A percentile compares a stretch with the other conserved stretches of the same genome.
Conservation (phyloP, 1,140 invertebrate species). For the Contarinia nasturtii region DNA sequence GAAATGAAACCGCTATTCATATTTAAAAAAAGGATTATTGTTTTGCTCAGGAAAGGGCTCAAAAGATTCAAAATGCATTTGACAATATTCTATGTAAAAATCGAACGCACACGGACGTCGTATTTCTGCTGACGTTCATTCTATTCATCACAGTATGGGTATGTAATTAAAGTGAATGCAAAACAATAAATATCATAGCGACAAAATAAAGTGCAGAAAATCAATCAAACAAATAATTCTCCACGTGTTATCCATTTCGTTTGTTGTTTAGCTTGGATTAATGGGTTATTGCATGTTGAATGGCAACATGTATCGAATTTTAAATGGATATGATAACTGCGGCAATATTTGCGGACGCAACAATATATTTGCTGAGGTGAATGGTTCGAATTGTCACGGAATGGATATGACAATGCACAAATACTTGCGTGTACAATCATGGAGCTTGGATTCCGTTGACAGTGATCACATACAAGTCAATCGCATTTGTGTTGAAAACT, state of each 20-base stretch:
- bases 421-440: conserved; percentile 18
- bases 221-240: not conserved
- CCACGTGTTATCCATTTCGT: conserved; percentile 9
- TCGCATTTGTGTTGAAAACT: conserved; percentile 28
- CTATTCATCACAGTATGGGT: conserved; percentile 32
- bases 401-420: conserved; percentile 9
- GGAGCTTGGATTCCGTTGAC: conserved; percentile 2
- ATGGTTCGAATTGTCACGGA: not conserved
- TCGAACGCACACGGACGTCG: conserved; percentile 37
- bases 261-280: conserved; percentile 33
- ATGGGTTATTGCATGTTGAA: conserved; percentile 28
- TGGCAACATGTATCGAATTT: conserved; percentile 34
- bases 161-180: conserved; percentile 16
- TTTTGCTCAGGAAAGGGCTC: too few species aligned
- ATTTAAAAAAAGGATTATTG: too few species aligned
- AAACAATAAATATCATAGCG: conserved; percentile 1
- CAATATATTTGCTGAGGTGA: conserved; percentile 13
- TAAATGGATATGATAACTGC: conserved; percentile 47
- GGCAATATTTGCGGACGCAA: conserved; percentile 42
- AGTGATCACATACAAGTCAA: conserved; percentile 11
- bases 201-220: not conserved
- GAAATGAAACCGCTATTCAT: too few species aligned
- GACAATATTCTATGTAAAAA: conserved; percentile 9
- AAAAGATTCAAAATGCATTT: not conserved
- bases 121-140: conserved; percentile 31